Evolutionary conservation across 2,888 invertebrate genomes (phyloP), one percentile per base, ranked within the genome.

Genomic region (Drosophila cyrtoloma): DNA sequence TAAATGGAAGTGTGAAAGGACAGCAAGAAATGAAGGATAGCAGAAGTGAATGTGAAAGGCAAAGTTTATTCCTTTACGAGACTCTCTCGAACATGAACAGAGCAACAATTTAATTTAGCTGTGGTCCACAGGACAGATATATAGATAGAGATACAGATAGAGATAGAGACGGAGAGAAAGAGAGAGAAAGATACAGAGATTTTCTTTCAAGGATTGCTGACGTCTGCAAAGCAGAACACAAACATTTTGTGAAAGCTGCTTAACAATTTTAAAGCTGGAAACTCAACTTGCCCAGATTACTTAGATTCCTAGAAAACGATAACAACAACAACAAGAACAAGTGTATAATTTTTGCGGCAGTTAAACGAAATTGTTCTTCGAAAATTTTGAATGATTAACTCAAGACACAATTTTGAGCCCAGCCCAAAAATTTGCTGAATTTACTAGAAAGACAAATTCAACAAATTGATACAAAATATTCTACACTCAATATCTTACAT

Each of bases 1-100:
- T 80, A 79, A 69, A 76, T 76, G 69, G 33, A 26, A 47, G 7
- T 47, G 47, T 47, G 14, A 47, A 26, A 47, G 47, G 26, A 47
- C 26, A 26, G 16, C 47, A 9, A 9, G 26, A 28, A 26, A 47
- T 47, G 26, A 16, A 47, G 26, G 26, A 26, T 47, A 9, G 55
- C 9, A 16, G 44, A 16, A 53, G 19, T 2, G 39, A 52, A 12
- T 44, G 19, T 35, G 39, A 14, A 47, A 26, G n/a, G 30, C 30
- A 42, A 47, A 26, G 42, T 9, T 30, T 39, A 28, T 30, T 42
- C 10, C 16, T 26, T 26, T 16, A 9, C 47, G 28, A 16, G 26
- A 5, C 9, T 26, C 26, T 26, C 16, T 26, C 26, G 26, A 47
- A 47, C 47, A 26, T 28, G 26, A 47, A 9, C 47, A 47, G 7